phyloP scores from a whole-genome alignment of 2,888 invertebrate species.

The Drosophila monieri region DNA sequence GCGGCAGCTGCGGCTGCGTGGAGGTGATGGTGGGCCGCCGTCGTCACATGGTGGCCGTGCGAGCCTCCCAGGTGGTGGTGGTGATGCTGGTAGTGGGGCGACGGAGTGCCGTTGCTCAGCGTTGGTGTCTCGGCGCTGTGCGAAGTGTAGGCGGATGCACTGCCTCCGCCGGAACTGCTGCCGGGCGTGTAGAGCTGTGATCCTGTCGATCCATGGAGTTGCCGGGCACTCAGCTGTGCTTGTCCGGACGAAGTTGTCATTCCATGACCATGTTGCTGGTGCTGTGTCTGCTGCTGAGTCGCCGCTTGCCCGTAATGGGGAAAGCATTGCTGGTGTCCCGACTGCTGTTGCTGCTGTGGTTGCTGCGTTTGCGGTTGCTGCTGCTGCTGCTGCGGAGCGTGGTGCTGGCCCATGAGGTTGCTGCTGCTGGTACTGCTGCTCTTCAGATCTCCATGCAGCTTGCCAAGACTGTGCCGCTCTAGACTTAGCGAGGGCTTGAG shows the following conservation, averaged over 20 bases:
- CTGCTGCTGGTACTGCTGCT: conserved; percentile 52
- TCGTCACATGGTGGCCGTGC: conserved; percentile 69
- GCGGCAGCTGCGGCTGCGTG: conserved; percentile 75
- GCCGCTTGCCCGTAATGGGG: conserved; percentile 59
- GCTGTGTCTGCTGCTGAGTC: conserved; percentile 45
- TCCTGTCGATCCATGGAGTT: conserved; percentile 52
- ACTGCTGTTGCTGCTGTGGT: conserved; percentile 53
- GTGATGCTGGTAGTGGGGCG: conserved; percentile 81
- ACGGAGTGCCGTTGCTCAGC: conserved; percentile 75
- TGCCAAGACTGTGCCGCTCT: conserved; percentile 77
- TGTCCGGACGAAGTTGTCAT: conserved; percentile 56
- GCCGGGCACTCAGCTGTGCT: conserved; percentile 59
- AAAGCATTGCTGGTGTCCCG: conserved; percentile 62
- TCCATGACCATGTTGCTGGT: conserved; percentile 55
- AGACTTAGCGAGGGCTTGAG: conserved; percentile 82
- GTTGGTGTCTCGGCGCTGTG: conserved; percentile 71
- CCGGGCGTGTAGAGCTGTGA: conserved; percentile 78
- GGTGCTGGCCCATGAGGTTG: conserved; percentile 65
- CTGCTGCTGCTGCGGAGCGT: conserved; percentile 56
- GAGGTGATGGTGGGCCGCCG: conserved; percentile 74
- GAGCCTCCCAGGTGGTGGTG: conserved; percentile 73
- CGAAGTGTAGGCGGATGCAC: conserved; percentile 68
- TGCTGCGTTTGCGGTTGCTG: conserved; percentile 53
- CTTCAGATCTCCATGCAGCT: conserved; percentile 78
- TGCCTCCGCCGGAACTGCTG: conserved; percentile 56